Evolutionary conservation across 2,113 vertebrate genomes (phyloP).

Genomic region (Hyperopisus bebe): DNA sequence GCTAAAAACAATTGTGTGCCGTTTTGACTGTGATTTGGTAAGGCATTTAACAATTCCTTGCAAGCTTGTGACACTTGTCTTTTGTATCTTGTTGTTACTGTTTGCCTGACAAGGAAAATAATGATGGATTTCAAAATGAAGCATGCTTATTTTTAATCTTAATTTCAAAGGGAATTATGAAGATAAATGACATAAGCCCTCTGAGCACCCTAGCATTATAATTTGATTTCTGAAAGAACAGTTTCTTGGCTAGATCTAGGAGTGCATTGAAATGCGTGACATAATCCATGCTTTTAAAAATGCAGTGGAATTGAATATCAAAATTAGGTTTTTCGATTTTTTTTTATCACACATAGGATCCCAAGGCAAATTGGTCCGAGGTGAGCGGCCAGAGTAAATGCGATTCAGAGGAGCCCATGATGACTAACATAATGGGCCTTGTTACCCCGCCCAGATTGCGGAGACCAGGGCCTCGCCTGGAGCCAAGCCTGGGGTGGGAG

Average conservation of each 20-base stretch:
- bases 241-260: not conserved
- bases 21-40: not conserved
- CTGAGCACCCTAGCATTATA: not conserved
- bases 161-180: not conserved
- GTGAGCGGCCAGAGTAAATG: not conserved
- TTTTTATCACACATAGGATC: not conserved
- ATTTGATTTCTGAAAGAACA: slow-evolving; percentile 7
- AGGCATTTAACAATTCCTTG: not conserved
- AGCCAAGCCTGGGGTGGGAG: not conserved
- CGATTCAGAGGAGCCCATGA: not conserved
- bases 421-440: not conserved
- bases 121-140: not conserved
- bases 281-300: not conserved
- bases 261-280: not conserved
- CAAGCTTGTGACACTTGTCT: not conserved
- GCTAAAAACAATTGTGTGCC: not conserved
- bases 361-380: not conserved
- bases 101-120: not conserved
- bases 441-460: not conserved
- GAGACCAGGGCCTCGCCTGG: not conserved
- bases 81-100: not conserved
- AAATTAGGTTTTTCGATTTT: not conserved
- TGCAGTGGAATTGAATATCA: not conserved
- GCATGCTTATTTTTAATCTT: slow-evolving; percentile 1
- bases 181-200: not conserved